Conservation (phyloP, 2,113 vertebrate genomes). For the Austrofundulus limnaeus region DNA sequence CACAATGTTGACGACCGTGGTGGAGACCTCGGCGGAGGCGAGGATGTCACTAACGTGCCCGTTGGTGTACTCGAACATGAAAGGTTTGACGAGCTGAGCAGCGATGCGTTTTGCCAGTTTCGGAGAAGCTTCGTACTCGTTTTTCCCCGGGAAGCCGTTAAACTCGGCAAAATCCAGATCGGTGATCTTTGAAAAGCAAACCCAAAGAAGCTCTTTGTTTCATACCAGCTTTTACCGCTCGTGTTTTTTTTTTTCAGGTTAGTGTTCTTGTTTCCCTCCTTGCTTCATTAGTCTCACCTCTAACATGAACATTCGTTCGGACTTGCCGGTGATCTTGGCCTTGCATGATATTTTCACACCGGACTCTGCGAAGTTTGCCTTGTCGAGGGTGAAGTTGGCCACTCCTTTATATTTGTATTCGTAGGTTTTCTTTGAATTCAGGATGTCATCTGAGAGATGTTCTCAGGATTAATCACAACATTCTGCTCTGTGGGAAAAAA, state of each 20-base stretch:
- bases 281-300: slow-evolving; percentile 62
- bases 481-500: not conserved
- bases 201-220: not conserved
- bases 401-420: slow-evolving; percentile 77
- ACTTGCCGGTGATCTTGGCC: slow-evolving; percentile 65
- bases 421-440: slow-evolving; percentile 73
- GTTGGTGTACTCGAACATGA: slow-evolving; percentile 67
- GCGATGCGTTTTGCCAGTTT: slow-evolving; percentile 63
- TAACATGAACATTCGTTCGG: slow-evolving; percentile 64
- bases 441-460: slow-evolving; percentile 62
- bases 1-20: slow-evolving; percentile 76
- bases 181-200: slow-evolving; percentile 60
- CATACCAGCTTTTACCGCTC: too few species aligned
- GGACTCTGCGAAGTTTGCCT: slow-evolving; percentile 68
- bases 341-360: slow-evolving; percentile 66
- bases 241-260: too few species aligned
- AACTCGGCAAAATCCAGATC: slow-evolving; percentile 73
- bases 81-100: slow-evolving; percentile 66
- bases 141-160: slow-evolving; percentile 69
- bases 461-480: slow-evolving; percentile 6
- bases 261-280: not conserved
- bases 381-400: slow-evolving; percentile 68
- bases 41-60: slow-evolving; percentile 71
- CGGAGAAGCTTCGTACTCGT: slow-evolving; percentile 45
- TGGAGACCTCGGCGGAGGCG: slow-evolving; percentile 58